Percentiles rank a stretch among this genome's conserved stretches.
Conservation (phyloP, 2,797 vertebrate species). For the Cheracebus regulus region DNA sequence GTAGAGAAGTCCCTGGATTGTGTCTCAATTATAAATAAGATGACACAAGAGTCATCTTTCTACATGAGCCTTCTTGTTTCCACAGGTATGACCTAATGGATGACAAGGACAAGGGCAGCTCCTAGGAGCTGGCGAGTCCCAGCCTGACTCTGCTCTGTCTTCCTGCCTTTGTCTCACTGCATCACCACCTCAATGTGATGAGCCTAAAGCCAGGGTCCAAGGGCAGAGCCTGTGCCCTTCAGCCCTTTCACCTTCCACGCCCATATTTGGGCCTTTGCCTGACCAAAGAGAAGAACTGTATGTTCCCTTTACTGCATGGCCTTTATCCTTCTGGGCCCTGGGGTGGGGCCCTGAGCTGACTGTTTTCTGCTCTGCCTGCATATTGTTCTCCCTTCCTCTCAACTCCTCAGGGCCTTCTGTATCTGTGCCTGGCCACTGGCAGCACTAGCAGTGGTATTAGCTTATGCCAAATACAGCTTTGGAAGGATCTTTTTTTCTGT, state of each 20-base stretch:
- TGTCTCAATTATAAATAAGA: background rate
- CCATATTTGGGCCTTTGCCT: slow-evolving; percentile 13
- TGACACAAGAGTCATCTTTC: background rate
- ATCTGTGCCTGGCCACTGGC: slow-evolving; percentile 72
- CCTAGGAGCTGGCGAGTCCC: slow-evolving; percentile 52
- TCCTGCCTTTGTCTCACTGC: background rate
- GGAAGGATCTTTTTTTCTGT: slow-evolving; percentile 16
- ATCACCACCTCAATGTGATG: background rate
- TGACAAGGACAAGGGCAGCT: slow-evolving; percentile 78
- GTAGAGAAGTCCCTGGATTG: background rate
- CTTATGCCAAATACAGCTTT: slow-evolving; percentile 73
- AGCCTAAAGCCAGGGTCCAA: background rate
- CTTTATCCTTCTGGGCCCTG: slow-evolving; percentile 30
- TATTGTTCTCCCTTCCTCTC: background rate
- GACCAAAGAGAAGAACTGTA: slow-evolving; percentile 68
- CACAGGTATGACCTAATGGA: slow-evolving; percentile 91
- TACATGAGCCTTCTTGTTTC: slow-evolving; percentile 24
- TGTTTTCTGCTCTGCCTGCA: slow-evolving; percentile 23
- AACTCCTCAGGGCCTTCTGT: slow-evolving; percentile 61
- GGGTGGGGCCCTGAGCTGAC: slow-evolving; percentile 32
- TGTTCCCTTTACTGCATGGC: slow-evolving; percentile 49
- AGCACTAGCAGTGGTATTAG: slow-evolving; percentile 56
- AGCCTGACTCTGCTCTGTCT: background rate
- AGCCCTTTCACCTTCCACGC: slow-evolving; percentile 19
- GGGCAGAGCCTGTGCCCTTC: background rate